Conservation (phyloP, 2,797 vertebrate genomes). For the Mormyrops boulengeri region DNA sequence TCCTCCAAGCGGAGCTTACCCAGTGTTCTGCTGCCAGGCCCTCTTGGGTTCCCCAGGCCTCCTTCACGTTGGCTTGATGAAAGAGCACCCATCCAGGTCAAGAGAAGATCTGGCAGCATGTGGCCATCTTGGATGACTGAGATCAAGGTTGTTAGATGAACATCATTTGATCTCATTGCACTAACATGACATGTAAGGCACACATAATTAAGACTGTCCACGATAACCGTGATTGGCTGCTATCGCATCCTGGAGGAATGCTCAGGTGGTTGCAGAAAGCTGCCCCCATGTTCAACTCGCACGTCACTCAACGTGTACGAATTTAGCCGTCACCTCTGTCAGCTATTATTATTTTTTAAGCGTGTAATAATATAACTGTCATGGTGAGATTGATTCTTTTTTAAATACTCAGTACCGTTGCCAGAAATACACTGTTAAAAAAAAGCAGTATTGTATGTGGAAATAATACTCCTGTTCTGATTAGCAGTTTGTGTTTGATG, state of each 20-base stretch:
- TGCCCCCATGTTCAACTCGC: not conserved
- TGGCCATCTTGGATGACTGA: not conserved
- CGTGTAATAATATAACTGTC: not conserved
- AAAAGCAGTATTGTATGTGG: not conserved
- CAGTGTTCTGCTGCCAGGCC: not conserved
- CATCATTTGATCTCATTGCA: not conserved
- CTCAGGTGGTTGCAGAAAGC: not conserved
- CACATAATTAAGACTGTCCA: not conserved
- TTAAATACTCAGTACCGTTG: not conserved
- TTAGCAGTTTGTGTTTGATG: not conserved
- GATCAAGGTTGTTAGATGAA: not conserved
- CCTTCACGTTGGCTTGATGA: not conserved
- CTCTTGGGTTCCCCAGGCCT: not conserved
- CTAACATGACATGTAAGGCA: not conserved
- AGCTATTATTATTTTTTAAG: not conserved
- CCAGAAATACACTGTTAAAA: not conserved
- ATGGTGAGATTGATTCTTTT: not conserved
- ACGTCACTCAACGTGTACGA: not conserved
- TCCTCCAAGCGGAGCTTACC: not conserved
- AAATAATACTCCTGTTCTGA: not conserved
- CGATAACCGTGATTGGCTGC: not conserved
- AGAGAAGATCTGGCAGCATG: not conserved
- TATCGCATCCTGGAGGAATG: not conserved
- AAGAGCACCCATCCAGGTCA: not conserved
- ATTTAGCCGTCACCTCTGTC: not conserved